A percentile compares a stretch with the other conserved stretches of the same genome.
Conservation (phyloP, 1,140 invertebrate species). For the Macrobrachium nipponense region DNA sequence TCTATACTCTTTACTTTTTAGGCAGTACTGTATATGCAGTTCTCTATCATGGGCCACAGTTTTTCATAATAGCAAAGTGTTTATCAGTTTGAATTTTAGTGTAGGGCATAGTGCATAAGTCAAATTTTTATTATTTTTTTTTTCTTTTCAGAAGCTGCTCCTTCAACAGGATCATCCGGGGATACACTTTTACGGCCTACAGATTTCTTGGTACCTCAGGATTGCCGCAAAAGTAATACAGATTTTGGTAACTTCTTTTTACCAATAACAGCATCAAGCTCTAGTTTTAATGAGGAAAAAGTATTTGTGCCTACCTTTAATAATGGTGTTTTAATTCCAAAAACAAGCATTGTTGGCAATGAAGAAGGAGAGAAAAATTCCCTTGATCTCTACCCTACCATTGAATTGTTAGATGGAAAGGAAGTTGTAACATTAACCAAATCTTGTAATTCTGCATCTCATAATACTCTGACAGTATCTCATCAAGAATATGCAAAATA, state of each 20-base stretch:
- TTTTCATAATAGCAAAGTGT: no score
- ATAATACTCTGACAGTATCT: slow-evolving; percentile 20
- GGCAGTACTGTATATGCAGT: no score
- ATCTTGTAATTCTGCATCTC: slow-evolving; percentile 11
- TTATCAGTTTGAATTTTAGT: no score
- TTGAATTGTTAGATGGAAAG: slow-evolving; percentile 50
- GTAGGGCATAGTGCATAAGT: no score
- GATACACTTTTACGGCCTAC: slow-evolving; percentile 6
- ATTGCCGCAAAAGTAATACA: slow-evolving; percentile 11
- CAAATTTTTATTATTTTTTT: no score
- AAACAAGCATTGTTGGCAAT: background rate
- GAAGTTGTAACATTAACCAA: slow-evolving; percentile 50
- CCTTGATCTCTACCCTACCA: slow-evolving; percentile 23
- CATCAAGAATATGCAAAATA: background rate
- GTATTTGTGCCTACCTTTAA: background rate
- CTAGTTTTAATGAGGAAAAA: background rate
- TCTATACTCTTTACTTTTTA: no score
- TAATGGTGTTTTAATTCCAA: slow-evolving; percentile 12
- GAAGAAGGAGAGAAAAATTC: slow-evolving; percentile 4
- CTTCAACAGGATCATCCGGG: background rate
- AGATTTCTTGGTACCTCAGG: slow-evolving; percentile 18
- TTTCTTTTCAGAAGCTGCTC: no score
- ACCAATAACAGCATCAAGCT: background rate
- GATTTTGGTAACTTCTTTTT: slow-evolving; percentile 26
- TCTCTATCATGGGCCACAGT: no score